phyloP scores from a whole-genome alignment of 1,140 invertebrate genomes.

The Panagrolaimus sp. region DNA sequence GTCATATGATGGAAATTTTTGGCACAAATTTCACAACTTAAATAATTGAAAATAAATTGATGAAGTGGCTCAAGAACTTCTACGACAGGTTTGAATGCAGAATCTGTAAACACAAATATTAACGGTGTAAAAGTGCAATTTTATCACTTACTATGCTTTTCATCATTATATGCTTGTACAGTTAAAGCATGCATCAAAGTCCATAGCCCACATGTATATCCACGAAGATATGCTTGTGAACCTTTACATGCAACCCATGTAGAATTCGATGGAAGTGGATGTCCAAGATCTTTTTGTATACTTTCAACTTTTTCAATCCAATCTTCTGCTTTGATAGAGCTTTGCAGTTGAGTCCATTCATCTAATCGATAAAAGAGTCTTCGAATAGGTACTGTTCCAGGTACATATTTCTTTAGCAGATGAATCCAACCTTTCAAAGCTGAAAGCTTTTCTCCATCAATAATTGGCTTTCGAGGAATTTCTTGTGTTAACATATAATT shows the following conservation, averaged over 20 bases:
- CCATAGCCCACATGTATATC: slow-evolving; percentile 92
- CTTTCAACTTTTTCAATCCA: slow-evolving; percentile 48
- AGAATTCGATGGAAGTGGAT: slow-evolving; percentile 38
- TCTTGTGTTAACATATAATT: slow-evolving; percentile 42
- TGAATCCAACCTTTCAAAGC: slow-evolving; percentile 49
- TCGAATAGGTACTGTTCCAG: slow-evolving; percentile 50
- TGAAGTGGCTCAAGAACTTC: slow-evolving; percentile 73
- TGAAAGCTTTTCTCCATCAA: slow-evolving; percentile 31
- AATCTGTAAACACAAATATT: slow-evolving; percentile 37
- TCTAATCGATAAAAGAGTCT: slow-evolving; percentile 52
- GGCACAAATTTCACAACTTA: slow-evolving; percentile 83
- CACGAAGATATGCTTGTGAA: slow-evolving; percentile 68
- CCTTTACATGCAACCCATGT: slow-evolving; percentile 69
- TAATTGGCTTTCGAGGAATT: slow-evolving; percentile 37
- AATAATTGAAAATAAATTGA: slow-evolving; percentile 83
- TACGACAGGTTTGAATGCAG: slow-evolving; percentile 45
- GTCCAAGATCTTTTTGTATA: slow-evolving; percentile 41
- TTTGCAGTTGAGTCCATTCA: slow-evolving; percentile 44
- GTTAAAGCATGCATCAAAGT: slow-evolving; percentile 85
- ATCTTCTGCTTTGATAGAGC: slow-evolving; percentile 40
- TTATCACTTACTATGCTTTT: slow-evolving; percentile 52
- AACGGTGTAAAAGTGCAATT: neutral
- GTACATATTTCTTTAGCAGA: slow-evolving; percentile 48
- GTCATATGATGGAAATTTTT: slow-evolving; percentile 77
- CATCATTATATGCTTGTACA: slow-evolving; percentile 68